Evolutionary conservation across 2,113 vertebrate genomes (phyloP), one percentile per base, ranked within the genome.

Genomic region (Plestiodon gilberti): DNA sequence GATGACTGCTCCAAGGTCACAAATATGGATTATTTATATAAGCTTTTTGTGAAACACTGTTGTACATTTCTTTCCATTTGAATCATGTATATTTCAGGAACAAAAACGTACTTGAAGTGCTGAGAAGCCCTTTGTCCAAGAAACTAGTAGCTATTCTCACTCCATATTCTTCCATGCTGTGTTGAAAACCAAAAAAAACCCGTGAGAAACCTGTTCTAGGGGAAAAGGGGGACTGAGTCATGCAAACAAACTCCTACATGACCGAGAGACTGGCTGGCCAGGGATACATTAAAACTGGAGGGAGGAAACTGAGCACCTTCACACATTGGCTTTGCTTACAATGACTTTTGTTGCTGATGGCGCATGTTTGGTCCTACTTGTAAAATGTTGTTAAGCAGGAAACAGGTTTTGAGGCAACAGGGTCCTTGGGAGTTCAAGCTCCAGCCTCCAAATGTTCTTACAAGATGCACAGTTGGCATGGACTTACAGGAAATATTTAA

Each of bases 341-440:
- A 95, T 94, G 88, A 92, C 92, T 96, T 95, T 92, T 95, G 94
- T 92, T 95, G 95, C 93, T 96, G 96, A 96, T 93, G 93, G 87
- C 10, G 80, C 94, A 89, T 89, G 94, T 96, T 96, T 93, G 84
- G 94, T 92, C 89, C 91, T 93, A 85, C 94, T 95, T 95, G 93
- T 95, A 94, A 95, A 95, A 94, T 95, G 96, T 97, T 96, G 95
- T 97, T 94, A 96, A 96, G 96, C 96, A 97, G 96, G 97, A 97
- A 97, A 94, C 96, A 96, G 95, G 94, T 96, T 97, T 97, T 7
- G 33, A 96, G 95, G 95, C 92, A 67, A 95, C 78, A 90, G 94
- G 96, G 95, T 97, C 95, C 89, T 86, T 79, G 87, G 89, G 94
- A 97, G 96, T 96, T 97, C 96, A 97, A 94, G 90, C 94, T 96